Conservation (phyloP, 2,113 vertebrate genomes). For the Chloropsis hardwickii region DNA sequence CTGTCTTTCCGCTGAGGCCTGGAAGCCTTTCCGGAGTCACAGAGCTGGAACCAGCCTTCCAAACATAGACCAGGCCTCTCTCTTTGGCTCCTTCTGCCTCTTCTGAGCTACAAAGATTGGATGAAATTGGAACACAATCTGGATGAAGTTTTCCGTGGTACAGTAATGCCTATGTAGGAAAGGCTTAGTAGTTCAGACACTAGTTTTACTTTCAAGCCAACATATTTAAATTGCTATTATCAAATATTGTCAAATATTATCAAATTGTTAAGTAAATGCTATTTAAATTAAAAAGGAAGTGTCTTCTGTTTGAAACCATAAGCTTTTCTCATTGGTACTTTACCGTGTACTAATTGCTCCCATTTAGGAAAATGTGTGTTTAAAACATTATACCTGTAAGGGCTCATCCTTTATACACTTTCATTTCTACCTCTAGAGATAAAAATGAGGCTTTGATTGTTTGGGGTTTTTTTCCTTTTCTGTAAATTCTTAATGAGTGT, state of each 20-base stretch:
- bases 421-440: background rate
- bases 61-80: conserved; percentile 86
- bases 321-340: background rate
- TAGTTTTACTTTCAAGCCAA: background rate
- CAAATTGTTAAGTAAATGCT: background rate
- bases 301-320: background rate
- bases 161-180: background rate
- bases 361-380: background rate
- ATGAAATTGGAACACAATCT: background rate
- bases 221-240: background rate
- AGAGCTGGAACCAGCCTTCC: conserved; percentile 87
- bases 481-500: background rate
- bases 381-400: background rate
- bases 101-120: conserved; percentile 74
- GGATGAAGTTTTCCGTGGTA: background rate
- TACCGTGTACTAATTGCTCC: accelerated
- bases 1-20: conserved; percentile 80
- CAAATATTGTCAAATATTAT: background rate
- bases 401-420: background rate
- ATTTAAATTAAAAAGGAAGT: background rate
- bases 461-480: accelerated
- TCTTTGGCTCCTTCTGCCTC: conserved; percentile 80
- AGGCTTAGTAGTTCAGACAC: background rate
- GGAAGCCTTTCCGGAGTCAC: conserved; percentile 83
- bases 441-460: background rate